phyloP scores from a whole-genome alignment of 1,140 invertebrate genomes.

The Scylla paramamosain region DNA sequence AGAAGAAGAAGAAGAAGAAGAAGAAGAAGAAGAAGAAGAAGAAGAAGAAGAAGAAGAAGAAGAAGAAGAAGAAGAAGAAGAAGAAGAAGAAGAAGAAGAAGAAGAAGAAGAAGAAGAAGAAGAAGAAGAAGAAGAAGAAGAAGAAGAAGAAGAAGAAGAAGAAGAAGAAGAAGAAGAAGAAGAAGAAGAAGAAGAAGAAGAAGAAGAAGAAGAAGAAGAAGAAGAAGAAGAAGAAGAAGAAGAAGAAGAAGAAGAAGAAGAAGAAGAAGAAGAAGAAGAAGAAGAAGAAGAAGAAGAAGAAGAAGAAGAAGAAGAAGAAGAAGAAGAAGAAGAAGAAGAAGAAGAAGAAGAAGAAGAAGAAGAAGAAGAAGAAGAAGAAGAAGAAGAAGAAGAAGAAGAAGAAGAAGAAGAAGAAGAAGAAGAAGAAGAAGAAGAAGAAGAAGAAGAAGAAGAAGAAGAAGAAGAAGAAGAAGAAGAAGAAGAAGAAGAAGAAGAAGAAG shows the following conservation, averaged over 20 bases:
- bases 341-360: neutral
- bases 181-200: too few species aligned
- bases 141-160: neutral
- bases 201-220: too few species aligned
- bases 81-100: too few species aligned
- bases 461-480: neutral
- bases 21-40: neutral
- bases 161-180: neutral
- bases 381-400: neutral
- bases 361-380: too few species aligned
- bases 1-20: too few species aligned
- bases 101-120: too few species aligned
- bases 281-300: neutral
- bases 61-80: neutral
- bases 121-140: neutral
- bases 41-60: neutral
- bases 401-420: neutral
- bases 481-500: neutral
- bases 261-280: neutral
- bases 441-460: too few species aligned
- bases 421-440: too few species aligned
- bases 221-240: neutral
- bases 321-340: too few species aligned
- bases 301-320: too few species aligned
- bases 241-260: neutral